Base-by-base conservation (phyloP, 2,113 vertebrate genomes). In the Casuarius casuarius region DNA sequence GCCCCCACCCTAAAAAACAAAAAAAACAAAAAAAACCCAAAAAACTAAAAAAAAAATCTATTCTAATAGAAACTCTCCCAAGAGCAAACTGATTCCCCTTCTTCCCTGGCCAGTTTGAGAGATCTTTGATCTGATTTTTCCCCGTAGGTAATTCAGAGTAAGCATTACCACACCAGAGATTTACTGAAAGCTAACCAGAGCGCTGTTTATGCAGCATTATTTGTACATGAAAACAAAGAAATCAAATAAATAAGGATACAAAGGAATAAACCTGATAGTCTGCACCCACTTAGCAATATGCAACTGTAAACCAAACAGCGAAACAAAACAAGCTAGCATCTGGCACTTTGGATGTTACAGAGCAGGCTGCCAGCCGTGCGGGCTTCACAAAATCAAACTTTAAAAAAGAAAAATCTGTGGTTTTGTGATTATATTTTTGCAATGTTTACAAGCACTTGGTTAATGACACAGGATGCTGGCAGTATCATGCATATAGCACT, bases 371-470 rank as follows among this genome's bases (percentile, higher is more conserved):
- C 78, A 86, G 78, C 28, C 49, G 77, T 25, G 42, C 51, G 19
- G 31, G 19, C 33, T 90, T 48, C 59, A 76, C 51, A 80, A 85
- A 94, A 92, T 22, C 49, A 88, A 86, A 74, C 49, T 59, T 70
- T 8, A 79, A 73, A 92, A 88, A 56, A 35, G 5, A 33, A 85
- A 67, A 94, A 81, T 33, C 46, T 61, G 35, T 80, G 78, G 9
- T 18, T 74, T 80, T 40, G 10, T 56, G 59, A 54, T 61, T 92
- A 56, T 85, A 11, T 91, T 95, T 73, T 90, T 74, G n/a, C 46
- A 63, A 59, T 91, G 71, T 91, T 95, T 95, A 88, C 75, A 92
- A 88, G 72, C 63, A 75, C 51, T 93, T 56, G 29, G 25, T 65
- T 92, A 86, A 94, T 61, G 89, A 35, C 74, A 79, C 63, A 75